Evolutionary conservation across 2,797 vertebrate species (phyloP).

Genomic region (Cephalopachus bancanus): DNA sequence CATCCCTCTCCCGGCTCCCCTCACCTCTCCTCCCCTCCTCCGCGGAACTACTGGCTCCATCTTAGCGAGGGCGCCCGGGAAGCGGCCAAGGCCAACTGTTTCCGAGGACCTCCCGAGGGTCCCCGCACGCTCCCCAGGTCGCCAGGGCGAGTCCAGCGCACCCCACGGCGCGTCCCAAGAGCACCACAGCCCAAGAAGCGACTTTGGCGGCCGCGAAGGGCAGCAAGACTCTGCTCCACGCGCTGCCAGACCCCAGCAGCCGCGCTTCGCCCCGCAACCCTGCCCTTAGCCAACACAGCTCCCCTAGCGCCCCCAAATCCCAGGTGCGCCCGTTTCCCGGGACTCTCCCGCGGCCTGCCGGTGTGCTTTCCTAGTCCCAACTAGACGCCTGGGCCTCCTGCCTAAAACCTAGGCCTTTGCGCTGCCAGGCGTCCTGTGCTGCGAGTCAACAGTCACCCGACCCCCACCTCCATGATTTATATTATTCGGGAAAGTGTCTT

Average conservation of each 20-base stretch:
- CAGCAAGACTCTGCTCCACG: not conserved
- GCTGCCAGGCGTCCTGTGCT: not conserved
- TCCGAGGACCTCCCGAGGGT: constrained; percentile 32
- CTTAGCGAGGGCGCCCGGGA: constrained; percentile 49
- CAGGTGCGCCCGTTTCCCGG: not conserved
- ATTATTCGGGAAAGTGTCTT: constrained; percentile 65
- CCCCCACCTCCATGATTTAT: not conserved
- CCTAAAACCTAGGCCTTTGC: constrained; percentile 53
- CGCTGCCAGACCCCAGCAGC: not conserved
- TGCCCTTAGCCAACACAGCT: not conserved
- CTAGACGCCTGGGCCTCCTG: not conserved
- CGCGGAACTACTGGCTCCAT: constrained; percentile 74
- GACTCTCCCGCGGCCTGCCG: not conserved
- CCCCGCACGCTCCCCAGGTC: not conserved
- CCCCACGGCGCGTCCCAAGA: not conserved
- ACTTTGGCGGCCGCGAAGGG: not conserved
- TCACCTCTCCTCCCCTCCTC: not conserved
- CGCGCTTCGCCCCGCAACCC: not conserved
- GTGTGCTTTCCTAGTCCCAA: constrained; percentile 29
- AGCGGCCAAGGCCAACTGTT: constrained; percentile 23
- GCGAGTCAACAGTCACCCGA: not conserved
- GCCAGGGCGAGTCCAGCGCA: not conserved
- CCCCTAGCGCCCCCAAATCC: not conserved
- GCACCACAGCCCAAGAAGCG: not conserved
- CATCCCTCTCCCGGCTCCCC: constrained; percentile 38